These are phyloP conservation scores for Coilia nasus DNA, from an alignment of 2,797 vertebrate species.

Conservation along the genomic window DNA sequence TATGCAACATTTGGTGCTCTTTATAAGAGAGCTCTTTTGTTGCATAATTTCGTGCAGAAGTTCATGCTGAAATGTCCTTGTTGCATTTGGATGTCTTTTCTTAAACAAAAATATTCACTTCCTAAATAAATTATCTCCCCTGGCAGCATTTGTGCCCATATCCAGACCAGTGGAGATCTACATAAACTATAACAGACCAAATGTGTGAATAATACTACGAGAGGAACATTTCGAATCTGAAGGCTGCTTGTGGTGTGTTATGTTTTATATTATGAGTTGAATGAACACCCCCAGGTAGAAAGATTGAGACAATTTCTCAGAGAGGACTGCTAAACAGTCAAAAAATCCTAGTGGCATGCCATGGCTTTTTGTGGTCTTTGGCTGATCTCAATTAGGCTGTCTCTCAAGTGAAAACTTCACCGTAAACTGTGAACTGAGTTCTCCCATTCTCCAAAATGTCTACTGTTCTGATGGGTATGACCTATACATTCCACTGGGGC, in stretches of 20 bases:
- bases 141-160: not conserved
- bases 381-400: conserved; percentile 39
- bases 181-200: conserved; percentile 6
- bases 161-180: not conserved
- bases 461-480: conserved; percentile 25
- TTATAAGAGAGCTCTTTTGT: not conserved
- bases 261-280: conserved; percentile 10
- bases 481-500: conserved; percentile 39
- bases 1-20: conserved; percentile 14
- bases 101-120: not conserved
- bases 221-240: not conserved
- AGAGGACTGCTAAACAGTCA: not conserved
- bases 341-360: not conserved
- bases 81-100: not conserved
- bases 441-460: conserved; percentile 36
- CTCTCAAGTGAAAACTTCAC: conserved; percentile 32
- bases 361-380: not conserved
- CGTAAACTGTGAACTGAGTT: conserved; percentile 39
- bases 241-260: not conserved
- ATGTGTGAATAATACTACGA: not conserved
- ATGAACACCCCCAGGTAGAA: not conserved
- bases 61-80: not conserved
- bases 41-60: not conserved
- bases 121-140: not conserved
- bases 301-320: not conserved